Conservation (phyloP, 2,113 vertebrate genomes). For the Aramus guarauna region DNA sequence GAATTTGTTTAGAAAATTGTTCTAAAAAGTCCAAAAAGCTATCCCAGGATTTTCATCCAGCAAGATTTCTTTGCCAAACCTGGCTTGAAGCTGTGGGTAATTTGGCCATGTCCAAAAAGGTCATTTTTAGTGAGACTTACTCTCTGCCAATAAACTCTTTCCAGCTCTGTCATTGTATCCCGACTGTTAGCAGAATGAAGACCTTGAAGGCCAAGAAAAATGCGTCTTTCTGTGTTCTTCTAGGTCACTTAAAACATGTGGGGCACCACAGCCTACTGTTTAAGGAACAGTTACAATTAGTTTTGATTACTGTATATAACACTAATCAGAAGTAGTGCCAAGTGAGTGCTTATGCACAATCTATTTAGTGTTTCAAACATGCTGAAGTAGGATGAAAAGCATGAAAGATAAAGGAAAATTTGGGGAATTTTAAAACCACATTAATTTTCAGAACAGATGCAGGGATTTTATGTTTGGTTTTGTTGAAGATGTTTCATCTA, state of each 20-base stretch:
- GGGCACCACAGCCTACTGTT: neutral
- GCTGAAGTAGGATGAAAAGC: neutral
- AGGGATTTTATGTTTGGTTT: neutral
- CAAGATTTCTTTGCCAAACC: neutral
- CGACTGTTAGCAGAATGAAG: neutral
- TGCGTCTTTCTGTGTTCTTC: neutral
- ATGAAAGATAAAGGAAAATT: conserved; percentile 1
- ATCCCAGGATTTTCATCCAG: neutral
- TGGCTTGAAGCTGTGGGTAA: neutral
- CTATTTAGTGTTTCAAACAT: conserved; percentile 16
- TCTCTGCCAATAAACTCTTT: neutral
- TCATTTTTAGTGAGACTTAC: neutral
- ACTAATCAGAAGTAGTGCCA: neutral
- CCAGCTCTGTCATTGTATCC: neutral
- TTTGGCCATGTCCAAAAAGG: neutral
- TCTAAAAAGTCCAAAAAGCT: neutral
- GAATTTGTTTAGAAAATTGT: neutral
- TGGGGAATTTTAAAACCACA: neutral
- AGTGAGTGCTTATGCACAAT: neutral
- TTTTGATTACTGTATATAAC: conserved; percentile 7
- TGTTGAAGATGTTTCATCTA: neutral
- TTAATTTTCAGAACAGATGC: conserved; percentile 7
- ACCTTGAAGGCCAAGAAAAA: neutral
- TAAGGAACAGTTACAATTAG: neutral
- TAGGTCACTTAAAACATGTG: neutral